phyloP scores from a whole-genome alignment of 2,888 invertebrate species.

The Drosophila subsilvestris region DNA sequence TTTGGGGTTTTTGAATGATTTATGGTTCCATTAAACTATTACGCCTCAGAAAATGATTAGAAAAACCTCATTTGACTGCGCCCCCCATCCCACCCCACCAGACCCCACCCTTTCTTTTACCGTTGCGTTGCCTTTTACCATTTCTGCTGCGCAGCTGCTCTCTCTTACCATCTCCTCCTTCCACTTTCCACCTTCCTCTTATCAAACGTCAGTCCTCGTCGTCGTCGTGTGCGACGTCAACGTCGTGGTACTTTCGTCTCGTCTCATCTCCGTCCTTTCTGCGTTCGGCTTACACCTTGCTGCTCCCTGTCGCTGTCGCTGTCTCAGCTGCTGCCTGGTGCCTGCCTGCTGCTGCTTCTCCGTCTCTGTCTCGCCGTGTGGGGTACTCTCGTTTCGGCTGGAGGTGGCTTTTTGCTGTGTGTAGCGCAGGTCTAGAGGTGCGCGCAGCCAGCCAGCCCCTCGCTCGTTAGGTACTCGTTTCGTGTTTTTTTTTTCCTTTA shows the following conservation, averaged over 20 bases:
- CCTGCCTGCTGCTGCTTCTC: slow-evolving; percentile 50
- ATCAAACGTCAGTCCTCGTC: slow-evolving; percentile 36
- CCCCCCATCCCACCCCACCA: not conserved
- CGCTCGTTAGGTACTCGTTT: slow-evolving; percentile 71
- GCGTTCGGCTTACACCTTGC: slow-evolving; percentile 70
- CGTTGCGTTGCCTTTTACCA: not conserved
- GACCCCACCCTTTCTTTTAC: not conserved
- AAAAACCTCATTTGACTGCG: slow-evolving; percentile 1
- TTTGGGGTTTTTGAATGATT: slow-evolving; percentile 33
- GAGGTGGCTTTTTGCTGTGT: slow-evolving; percentile 37
- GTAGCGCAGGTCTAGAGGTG: slow-evolving; percentile 47
- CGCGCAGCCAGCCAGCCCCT: slow-evolving; percentile 42
- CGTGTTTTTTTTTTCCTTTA: slow-evolving; percentile 36
- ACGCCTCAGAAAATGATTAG: slow-evolving; percentile 6
- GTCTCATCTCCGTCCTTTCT: slow-evolving; percentile 33
- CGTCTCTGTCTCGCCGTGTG: slow-evolving; percentile 51
- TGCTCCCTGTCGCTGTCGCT: slow-evolving; percentile 39
- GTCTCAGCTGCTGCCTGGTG: slow-evolving; percentile 41
- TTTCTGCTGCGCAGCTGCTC: slow-evolving; percentile 30
- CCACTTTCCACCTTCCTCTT: slow-evolving; percentile 8
- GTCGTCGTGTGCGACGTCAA: slow-evolving; percentile 57
- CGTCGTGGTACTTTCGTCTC: slow-evolving; percentile 57
- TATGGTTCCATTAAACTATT: slow-evolving; percentile 22
- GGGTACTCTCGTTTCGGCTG: slow-evolving; percentile 62
- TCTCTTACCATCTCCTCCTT: slow-evolving; percentile 6